Conservation (phyloP, 2,797 vertebrate genomes). For the Lateolabrax maculatus region DNA sequence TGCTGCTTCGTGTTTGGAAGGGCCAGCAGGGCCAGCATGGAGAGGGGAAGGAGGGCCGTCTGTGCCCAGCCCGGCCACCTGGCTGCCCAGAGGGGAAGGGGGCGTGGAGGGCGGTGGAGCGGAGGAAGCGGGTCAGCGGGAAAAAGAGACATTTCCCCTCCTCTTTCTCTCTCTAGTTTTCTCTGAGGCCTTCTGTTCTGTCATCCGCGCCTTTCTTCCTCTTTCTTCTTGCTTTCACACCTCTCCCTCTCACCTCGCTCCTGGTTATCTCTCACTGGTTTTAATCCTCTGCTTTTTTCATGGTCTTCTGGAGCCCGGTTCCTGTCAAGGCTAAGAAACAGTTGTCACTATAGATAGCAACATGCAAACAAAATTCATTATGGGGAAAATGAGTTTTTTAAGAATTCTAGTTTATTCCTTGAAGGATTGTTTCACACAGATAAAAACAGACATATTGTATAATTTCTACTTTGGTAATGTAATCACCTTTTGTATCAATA, state of each 20-base stretch:
- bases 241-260: slow-evolving; percentile 24
- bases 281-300: slow-evolving; percentile 14
- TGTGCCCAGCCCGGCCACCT: slow-evolving; percentile 82
- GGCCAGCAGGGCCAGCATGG: slow-evolving; percentile 80
- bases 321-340: slow-evolving; percentile 9
- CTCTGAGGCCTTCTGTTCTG: slow-evolving; percentile 59
- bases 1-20: slow-evolving; percentile 70
- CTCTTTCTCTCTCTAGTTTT: slow-evolving; percentile 39
- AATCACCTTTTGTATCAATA: background rate
- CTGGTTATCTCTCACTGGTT: background rate
- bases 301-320: background rate
- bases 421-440: background rate
- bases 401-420: background rate
- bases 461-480: background rate
- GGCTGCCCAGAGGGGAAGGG: slow-evolving; percentile 81
- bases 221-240: slow-evolving; percentile 43
- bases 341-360: background rate
- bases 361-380: background rate
- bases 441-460: background rate
- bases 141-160: slow-evolving; percentile 66
- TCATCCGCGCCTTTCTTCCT: slow-evolving; percentile 29
- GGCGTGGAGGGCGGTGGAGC: slow-evolving; percentile 67
- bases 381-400: background rate
- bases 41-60: slow-evolving; percentile 80
- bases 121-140: slow-evolving; percentile 76